Evolutionary conservation across 1,140 invertebrate species (phyloP).

Genomic region (Apocrypta bakeri): DNA sequence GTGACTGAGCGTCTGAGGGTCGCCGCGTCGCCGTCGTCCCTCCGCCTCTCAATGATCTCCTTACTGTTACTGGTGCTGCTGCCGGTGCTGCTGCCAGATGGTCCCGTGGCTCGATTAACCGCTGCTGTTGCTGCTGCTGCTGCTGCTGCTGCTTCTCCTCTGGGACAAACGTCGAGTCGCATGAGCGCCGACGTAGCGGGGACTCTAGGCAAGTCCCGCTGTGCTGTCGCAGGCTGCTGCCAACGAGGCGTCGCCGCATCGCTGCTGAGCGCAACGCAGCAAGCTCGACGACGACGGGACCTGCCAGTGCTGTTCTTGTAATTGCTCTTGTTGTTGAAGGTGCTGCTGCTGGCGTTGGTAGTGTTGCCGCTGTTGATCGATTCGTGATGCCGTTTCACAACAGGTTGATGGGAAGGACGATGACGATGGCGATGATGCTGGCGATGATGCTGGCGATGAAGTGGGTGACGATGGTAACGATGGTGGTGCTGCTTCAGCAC

Average conservation of each 20-base stretch:
- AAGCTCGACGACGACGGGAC: neutral
- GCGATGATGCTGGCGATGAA: neutral
- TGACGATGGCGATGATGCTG: neutral
- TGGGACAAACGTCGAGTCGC: conserved; percentile 64
- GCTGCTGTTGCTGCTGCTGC: conserved; percentile 38
- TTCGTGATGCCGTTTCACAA: neutral
- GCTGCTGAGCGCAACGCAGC: conserved; percentile 24
- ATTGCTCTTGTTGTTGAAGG: neutral
- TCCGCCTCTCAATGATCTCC: neutral
- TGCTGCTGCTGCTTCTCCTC: conserved; percentile 8
- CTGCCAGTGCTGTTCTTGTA: neutral
- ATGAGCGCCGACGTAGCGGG: conserved; percentile 64
- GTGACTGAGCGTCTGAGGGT: conserved; percentile 31
- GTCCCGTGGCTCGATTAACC: conserved; percentile 57
- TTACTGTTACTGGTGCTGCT: neutral
- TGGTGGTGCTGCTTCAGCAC: neutral
- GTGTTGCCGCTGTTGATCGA: neutral
- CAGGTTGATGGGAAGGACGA: neutral
- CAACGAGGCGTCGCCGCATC: conserved; percentile 48
- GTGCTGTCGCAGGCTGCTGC: conserved; percentile 42
- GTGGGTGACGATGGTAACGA: neutral
- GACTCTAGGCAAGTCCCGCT: conserved; percentile 64
- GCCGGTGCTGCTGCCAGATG: conserved; percentile 20
- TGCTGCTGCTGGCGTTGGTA: neutral
- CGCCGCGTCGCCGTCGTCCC: neutral